These are phyloP conservation scores for Bufo gargarizans DNA, from an alignment of 2,113 vertebrate species.

Conservation along the genomic window DNA sequence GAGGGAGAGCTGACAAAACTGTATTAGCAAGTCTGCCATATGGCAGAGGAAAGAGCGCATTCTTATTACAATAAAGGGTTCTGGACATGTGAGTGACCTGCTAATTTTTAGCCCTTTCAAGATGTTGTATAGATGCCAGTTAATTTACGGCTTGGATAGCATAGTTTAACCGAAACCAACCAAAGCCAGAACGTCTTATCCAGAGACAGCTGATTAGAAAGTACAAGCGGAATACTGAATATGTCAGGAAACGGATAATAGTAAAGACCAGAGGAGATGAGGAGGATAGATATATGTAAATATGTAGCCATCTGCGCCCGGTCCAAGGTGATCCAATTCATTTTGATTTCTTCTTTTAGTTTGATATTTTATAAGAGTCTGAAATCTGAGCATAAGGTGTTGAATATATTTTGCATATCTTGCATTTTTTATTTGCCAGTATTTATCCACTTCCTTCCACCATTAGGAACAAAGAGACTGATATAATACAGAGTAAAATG, in stretches of 20 bases:
- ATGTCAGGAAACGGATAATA: conserved; percentile 7
- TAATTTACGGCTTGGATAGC: conserved; percentile 29
- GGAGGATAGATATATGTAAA: conserved; percentile 19
- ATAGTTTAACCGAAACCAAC: conserved; percentile 26
- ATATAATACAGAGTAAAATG: not conserved
- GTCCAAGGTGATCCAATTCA: conserved; percentile 32
- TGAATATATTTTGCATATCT: conserved; percentile 1
- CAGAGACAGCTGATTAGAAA: conserved; percentile 30
- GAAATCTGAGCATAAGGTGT: conserved; percentile 27
- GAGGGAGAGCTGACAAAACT: conserved; percentile 57
- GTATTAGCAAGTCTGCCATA: conserved; percentile 45
- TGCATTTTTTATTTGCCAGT: not conserved
- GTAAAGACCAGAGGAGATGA: conserved; percentile 31
- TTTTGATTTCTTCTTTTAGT: conserved; percentile 17
- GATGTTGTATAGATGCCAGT: conserved; percentile 21
- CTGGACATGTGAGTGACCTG: conserved; percentile 50
- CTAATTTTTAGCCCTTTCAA: conserved; percentile 34
- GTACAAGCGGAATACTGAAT: conserved; percentile 20
- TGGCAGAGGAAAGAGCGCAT: conserved; percentile 33
- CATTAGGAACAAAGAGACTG: not conserved
- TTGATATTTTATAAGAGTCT: conserved; percentile 19
- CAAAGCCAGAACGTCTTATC: conserved; percentile 35
- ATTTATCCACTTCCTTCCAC: not conserved
- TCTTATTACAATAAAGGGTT: conserved; percentile 27
- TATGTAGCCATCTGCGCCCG: conserved; percentile 21